phyloP scores from a whole-genome alignment of 2,797 vertebrate species.

The Salmo trutta region DNA sequence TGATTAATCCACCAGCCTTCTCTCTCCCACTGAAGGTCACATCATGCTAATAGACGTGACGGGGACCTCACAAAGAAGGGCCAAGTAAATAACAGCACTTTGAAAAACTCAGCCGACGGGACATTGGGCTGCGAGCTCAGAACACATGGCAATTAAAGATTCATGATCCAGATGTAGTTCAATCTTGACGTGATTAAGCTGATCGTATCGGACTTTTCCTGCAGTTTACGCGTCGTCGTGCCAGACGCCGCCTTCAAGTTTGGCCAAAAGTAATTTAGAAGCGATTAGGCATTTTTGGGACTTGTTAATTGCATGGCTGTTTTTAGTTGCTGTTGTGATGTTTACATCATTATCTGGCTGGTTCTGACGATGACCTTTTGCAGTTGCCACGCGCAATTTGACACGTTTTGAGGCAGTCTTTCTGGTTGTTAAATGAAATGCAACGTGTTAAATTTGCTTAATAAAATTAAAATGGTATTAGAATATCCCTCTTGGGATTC shows the following conservation, averaged over 20 bases:
- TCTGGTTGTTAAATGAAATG: not conserved
- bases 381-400: not conserved
- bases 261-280: not conserved
- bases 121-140: not conserved
- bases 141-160: not conserved
- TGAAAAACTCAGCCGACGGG: not conserved
- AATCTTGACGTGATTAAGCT: not conserved
- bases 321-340: not conserved
- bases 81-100: not conserved
- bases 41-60: not conserved
- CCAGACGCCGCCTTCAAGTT: not conserved
- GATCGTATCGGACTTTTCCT: not conserved
- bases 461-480: not conserved
- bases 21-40: not conserved
- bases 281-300: no score
- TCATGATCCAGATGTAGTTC: not conserved
- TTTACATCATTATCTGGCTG: not conserved
- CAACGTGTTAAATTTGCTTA: not conserved
- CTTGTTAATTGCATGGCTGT: no score
- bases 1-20: not conserved
- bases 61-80: not conserved
- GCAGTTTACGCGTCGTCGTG: not conserved
- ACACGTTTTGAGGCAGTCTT: not conserved
- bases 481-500: not conserved
- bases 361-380: not conserved